Evolutionary conservation across 2,113 vertebrate genomes (phyloP).

Genomic region (Pandion haliaetus): DNA sequence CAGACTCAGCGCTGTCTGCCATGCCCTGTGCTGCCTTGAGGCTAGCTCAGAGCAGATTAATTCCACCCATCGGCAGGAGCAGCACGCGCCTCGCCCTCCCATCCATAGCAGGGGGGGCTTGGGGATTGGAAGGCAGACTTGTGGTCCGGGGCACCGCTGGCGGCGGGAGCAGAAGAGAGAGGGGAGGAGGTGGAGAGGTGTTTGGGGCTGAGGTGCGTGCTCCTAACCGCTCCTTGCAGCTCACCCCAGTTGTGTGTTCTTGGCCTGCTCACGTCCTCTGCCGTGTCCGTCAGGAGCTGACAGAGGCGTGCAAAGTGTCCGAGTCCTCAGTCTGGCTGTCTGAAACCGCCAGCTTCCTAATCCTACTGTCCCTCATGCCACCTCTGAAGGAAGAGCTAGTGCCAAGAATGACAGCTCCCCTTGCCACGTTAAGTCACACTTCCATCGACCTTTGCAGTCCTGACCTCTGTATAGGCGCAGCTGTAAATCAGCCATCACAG

Average conservation of each 20-base stretch:
- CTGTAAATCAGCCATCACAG: background rate
- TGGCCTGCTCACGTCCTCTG: accelerated
- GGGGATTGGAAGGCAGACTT: background rate
- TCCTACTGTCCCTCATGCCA: background rate
- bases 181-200: background rate
- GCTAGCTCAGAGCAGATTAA: background rate
- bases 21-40: background rate
- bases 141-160: background rate
- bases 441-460: accelerated
- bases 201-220: background rate
- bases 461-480: accelerated
- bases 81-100: background rate
- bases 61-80: background rate
- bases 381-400: background rate
- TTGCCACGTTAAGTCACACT: background rate
- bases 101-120: background rate
- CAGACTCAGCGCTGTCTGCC: conserved; percentile 42
- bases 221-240: background rate
- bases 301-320: background rate
- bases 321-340: background rate
- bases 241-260: accelerated
- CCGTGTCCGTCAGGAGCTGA: background rate
- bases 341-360: background rate
- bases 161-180: background rate
- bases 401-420: background rate